These are phyloP conservation scores for Morpho helenor DNA, from an alignment of 2,888 invertebrate species.

Conservation along the genomic window DNA sequence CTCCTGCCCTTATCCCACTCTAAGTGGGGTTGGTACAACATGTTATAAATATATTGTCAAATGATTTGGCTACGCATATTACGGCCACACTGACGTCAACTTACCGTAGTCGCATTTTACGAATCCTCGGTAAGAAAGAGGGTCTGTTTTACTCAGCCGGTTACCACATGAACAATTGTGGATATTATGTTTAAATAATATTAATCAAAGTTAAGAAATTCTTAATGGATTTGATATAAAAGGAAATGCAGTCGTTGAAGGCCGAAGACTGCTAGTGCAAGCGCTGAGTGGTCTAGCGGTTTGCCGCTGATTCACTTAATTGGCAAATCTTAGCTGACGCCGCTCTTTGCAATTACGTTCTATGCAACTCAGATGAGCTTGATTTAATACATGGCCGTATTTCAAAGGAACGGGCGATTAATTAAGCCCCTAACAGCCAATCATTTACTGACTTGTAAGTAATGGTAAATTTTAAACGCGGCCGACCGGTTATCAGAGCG, in stretches of 20 bases:
- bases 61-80: no score
- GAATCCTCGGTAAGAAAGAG: no score
- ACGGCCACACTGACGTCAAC: no score
- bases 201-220: not conserved
- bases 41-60: no score
- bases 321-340: constrained; percentile 75
- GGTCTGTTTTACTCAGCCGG: no score
- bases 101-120: no score
- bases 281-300: constrained; percentile 61
- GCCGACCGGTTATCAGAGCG: constrained; percentile 10
- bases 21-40: no score
- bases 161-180: no score
- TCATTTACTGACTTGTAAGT: constrained; percentile 1
- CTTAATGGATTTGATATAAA: constrained; percentile 18
- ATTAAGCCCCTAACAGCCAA: constrained; percentile 21
- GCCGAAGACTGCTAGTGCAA: constrained; percentile 23
- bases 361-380: constrained; percentile 52
- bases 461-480: constrained; percentile 13
- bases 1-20: no score
- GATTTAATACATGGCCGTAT: constrained; percentile 43
- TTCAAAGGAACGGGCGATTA: constrained; percentile 24
- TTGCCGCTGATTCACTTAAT: constrained; percentile 69
- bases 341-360: constrained; percentile 68
- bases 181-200: no score
- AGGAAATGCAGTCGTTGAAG: constrained; percentile 26